phyloP scores from a whole-genome alignment of 1,140 invertebrate species.

The Vanessa atalanta region DNA sequence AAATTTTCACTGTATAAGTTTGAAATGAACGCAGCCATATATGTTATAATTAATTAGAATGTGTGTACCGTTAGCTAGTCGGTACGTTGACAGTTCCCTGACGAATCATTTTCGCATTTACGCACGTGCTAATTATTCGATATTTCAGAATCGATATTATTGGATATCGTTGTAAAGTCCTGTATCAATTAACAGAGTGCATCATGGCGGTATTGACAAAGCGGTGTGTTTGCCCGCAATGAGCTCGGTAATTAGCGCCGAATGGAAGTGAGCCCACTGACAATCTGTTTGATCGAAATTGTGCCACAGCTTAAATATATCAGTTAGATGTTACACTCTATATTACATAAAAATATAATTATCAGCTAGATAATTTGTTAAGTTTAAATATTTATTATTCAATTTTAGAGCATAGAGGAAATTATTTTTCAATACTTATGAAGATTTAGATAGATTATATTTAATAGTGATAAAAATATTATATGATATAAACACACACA shows the following conservation, averaged over 20 bases:
- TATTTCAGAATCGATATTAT: slow-evolving; percentile 16
- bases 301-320: slow-evolving; percentile 28
- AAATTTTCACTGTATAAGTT: too few species aligned
- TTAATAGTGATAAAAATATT: too few species aligned
- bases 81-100: neutral
- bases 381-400: too few species aligned
- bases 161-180: slow-evolving; percentile 27
- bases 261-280: slow-evolving; percentile 49
- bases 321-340: neutral
- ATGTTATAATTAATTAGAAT: too few species aligned
- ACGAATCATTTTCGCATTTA: slow-evolving; percentile 3
- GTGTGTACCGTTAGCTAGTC: too few species aligned
- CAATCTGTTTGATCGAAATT: slow-evolving; percentile 47
- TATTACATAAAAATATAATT: too few species aligned
- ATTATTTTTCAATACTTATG: too few species aligned
- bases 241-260: slow-evolving; percentile 57
- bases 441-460: too few species aligned
- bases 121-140: slow-evolving; percentile 22
- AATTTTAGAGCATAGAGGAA: too few species aligned
- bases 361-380: too few species aligned
- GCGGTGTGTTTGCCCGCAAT: slow-evolving; percentile 54
- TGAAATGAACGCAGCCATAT: too few species aligned
- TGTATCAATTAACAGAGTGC: slow-evolving; percentile 43
- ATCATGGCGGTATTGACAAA: slow-evolving; percentile 48
- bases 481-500: too few species aligned